These are phyloP conservation scores for Tringa solitaria DNA, from an alignment of 2,113 vertebrate species.

Conservation along the genomic window DNA sequence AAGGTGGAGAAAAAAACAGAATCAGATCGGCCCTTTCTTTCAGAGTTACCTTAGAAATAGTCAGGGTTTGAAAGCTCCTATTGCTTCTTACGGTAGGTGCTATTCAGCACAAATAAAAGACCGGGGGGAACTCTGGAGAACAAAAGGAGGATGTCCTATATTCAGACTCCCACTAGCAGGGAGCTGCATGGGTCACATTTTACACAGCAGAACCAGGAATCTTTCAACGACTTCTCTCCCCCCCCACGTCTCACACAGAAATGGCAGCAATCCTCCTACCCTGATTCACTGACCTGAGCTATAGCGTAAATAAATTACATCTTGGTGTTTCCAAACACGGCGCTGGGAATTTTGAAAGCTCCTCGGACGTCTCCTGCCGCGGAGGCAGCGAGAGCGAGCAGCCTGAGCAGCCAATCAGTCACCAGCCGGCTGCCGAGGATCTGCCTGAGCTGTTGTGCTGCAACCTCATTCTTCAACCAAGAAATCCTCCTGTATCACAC, in stretches of 20 bases:
- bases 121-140: slow-evolving; percentile 1
- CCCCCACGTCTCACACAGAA: background rate
- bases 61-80: background rate
- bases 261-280: slow-evolving; percentile 28
- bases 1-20: background rate
- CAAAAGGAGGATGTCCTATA: slow-evolving; percentile 62
- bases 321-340: background rate
- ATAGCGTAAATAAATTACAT: background rate
- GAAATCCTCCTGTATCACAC: background rate
- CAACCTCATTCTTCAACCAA: background rate
- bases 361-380: background rate
- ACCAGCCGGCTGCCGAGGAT: background rate
- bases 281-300: slow-evolving; percentile 29
- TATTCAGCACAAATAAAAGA: background rate
- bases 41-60: background rate
- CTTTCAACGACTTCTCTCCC: slow-evolving; percentile 9
- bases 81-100: background rate
- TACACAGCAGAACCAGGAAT: slow-evolving; percentile 1
- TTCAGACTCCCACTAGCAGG: slow-evolving; percentile 23
- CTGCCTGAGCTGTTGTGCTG: background rate
- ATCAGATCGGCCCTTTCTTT: background rate
- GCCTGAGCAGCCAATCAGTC: background rate
- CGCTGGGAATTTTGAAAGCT: background rate
- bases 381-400: background rate
- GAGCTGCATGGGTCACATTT: slow-evolving; percentile 13